Evolutionary conservation across 2,797 vertebrate genomes (phyloP).

Genomic region (Lepilemur ruficaudatus): DNA sequence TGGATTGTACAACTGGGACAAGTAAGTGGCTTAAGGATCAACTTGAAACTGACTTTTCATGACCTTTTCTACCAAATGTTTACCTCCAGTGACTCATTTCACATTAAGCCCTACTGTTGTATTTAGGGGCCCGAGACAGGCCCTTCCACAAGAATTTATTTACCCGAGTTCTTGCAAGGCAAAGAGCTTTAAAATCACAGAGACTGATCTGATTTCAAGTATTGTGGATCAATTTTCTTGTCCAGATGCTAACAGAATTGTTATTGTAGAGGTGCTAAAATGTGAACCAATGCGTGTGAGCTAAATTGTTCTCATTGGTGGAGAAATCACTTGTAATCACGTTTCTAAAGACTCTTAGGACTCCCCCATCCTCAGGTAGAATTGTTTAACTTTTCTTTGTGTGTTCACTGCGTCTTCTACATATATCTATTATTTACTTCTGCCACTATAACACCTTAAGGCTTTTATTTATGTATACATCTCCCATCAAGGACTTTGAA

Average conservation of each 20-base stretch:
- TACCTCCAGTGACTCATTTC: background rate
- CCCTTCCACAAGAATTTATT: slow-evolving; percentile 13
- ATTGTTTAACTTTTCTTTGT: background rate
- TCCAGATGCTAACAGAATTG: background rate
- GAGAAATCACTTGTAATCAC: background rate
- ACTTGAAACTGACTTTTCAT: slow-evolving; percentile 39
- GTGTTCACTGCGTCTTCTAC: background rate
- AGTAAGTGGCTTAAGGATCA: background rate
- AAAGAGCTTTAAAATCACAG: slow-evolving; percentile 7
- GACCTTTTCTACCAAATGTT: slow-evolving; percentile 5
- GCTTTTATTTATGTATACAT: background rate
- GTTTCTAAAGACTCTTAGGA: background rate
- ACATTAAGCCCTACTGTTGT: background rate
- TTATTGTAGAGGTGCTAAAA: background rate
- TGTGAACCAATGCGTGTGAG: background rate
- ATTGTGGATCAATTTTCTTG: background rate
- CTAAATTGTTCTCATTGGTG: background rate
- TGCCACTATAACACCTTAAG: background rate
- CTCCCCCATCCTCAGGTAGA: background rate
- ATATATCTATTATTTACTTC: background rate
- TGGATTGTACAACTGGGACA: background rate
- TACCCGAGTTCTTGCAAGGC: slow-evolving; percentile 6
- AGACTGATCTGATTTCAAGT: background rate
- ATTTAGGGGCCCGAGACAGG: background rate
- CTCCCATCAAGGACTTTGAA: background rate